Base-by-base conservation (phyloP, 2,888 invertebrate genomes). In the Eurois occulta region DNA sequence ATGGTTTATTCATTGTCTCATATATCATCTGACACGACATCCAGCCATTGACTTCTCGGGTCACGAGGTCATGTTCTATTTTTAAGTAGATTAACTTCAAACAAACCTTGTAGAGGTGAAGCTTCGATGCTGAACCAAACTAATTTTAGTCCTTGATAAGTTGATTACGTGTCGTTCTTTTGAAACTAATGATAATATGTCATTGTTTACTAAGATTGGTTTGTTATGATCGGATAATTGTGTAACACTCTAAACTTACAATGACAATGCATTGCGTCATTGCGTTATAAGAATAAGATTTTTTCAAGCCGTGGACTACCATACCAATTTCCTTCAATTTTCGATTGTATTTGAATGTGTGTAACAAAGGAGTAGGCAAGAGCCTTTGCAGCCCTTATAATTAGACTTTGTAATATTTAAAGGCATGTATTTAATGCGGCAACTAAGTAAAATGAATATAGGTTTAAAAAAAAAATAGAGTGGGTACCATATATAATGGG, bases 1-100 rank as follows among this genome's bases (percentile, higher is more conserved):
- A 60, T 78, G 58, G 41, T 32, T 58, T 32, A 55, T 75, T 65
- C 21, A 41, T 65, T 76, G 48, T 28, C 35, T 43, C 35, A 1
- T 62, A 38, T 62, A 60, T 82, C 41, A 76, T 43, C 10, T n/a
- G 77, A 58, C 80, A 82, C 69, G 83, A 77, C 32, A 82, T 77
- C 28, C 28, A 58, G 16, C 65, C 58, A 77, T 83, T 52, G 58
- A 43, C 16, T n/a, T 2, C 41, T 55, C 24, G 58, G 80, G 83
- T 83, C 83, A 69, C 77, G 41, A 82, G 58, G 69, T 52, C 77
- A 58, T 65, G 48, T 24, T n/a, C 24, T 48, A 69, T 69, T 58
- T 64, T 52, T 38, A 52, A 43, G 18, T 60, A 38, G 74, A 74
- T 65, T 35, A 43, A n/a, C 11, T 73, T 21, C 32, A 41, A 60